A percentile compares a stretch with the other conserved stretches of the same genome.
Evolutionary conservation across 2,113 vertebrate species (phyloP).

Genomic region (Calypte anna): DNA sequence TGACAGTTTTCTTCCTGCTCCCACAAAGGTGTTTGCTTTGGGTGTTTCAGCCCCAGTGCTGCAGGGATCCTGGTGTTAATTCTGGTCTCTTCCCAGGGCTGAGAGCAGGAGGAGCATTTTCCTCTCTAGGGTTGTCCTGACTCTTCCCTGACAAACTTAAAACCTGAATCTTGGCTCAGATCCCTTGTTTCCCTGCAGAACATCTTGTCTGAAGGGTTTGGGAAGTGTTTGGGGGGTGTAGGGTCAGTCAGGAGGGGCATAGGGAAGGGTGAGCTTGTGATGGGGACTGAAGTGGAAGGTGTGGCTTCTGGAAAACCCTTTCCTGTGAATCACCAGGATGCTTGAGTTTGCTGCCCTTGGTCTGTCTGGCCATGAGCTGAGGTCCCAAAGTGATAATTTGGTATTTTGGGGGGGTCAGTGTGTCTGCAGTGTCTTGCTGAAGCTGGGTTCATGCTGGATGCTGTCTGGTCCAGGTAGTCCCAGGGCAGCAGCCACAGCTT

Average conservation of each 20-base stretch:
- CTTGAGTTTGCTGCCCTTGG: background rate
- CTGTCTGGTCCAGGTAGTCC: background rate
- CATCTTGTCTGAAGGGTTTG: background rate
- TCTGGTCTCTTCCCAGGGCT: background rate
- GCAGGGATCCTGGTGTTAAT: fast-evolving
- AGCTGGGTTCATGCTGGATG: background rate
- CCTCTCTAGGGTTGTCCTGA: background rate
- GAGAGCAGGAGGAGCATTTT: background rate
- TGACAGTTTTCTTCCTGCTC: background rate
- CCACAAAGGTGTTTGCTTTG: background rate
- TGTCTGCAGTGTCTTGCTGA: background rate
- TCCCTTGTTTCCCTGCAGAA: background rate
- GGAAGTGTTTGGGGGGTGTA: fast-evolving
- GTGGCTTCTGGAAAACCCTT: background rate
- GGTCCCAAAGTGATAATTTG: background rate
- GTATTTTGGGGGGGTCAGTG: too few relatives aligned
- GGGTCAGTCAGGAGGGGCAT: fast-evolving
- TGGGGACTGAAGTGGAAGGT: background rate
- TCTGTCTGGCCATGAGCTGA: too few relatives aligned
- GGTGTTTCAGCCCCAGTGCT: background rate
- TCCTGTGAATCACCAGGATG: background rate
- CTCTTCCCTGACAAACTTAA: background rate
- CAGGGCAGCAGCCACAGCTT: background rate
- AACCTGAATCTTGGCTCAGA: background rate
- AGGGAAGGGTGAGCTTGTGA: background rate